phyloP scores from a whole-genome alignment of 2,888 invertebrate species.

The Nomada flava region DNA sequence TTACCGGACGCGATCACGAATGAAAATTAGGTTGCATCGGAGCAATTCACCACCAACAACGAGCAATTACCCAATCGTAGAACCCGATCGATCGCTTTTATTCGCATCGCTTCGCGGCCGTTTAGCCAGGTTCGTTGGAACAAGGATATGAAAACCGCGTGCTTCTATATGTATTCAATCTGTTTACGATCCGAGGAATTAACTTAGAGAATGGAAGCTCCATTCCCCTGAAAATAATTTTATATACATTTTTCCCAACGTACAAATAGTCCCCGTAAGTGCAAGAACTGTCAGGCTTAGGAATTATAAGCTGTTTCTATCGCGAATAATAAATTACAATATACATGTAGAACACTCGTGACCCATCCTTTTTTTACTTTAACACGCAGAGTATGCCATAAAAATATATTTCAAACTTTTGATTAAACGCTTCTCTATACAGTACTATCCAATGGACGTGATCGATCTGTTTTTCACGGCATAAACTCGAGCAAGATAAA shows the following conservation, averaged over 20 bases:
- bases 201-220: not conserved
- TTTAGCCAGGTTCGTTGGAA: not conserved
- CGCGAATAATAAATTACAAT: too few species aligned
- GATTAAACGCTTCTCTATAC: too few species aligned
- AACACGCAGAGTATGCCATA: not conserved
- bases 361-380: too few species aligned
- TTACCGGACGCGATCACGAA: conserved; percentile 37
- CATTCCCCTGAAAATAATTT: too few species aligned
- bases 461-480: conserved; percentile 15
- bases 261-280: too few species aligned
- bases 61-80: conserved; percentile 13
- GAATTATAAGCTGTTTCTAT: too few species aligned
- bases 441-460: not conserved
- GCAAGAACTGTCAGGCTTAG: too few species aligned
- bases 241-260: too few species aligned
- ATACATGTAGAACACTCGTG: too few species aligned
- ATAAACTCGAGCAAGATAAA: not conserved
- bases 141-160: not conserved
- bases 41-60: conserved; percentile 17
- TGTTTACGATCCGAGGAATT: not conserved
- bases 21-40: conserved; percentile 48
- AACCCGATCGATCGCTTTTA: conserved; percentile 32
- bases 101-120: not conserved
- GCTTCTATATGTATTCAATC: not conserved
- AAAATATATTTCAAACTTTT: too few species aligned